Conservation (phyloP, 2,113 vertebrate genomes). For the Grantiella picta region DNA sequence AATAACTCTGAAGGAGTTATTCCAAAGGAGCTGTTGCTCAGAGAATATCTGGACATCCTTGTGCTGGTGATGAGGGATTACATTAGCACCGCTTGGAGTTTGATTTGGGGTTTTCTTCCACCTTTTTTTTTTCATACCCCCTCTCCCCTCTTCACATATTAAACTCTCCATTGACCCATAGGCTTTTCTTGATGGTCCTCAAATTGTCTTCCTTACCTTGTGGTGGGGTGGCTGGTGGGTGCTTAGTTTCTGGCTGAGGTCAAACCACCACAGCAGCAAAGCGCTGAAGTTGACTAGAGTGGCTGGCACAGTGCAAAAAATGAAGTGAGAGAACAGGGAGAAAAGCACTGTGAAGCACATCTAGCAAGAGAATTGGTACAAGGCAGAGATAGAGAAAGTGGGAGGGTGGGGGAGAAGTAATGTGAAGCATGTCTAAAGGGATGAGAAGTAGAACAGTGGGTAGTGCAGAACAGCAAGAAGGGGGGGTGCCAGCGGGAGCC, state of each 20-base stretch:
- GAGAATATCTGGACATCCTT: background rate
- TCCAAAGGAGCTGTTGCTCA: background rate
- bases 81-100: background rate
- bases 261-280: background rate
- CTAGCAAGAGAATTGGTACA: background rate
- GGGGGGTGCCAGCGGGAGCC: background rate
- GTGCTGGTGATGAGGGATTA: background rate
- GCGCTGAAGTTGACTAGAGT: background rate
- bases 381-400: background rate
- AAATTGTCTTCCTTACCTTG: background rate
- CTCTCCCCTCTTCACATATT: background rate
- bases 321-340: background rate
- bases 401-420: fast-evolving
- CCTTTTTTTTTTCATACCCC: fast-evolving
- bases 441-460: background rate
- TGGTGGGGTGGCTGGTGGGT: background rate
- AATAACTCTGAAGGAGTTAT: background rate
- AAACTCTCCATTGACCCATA: background rate
- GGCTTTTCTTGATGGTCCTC: background rate
- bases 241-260: background rate
- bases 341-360: background rate
- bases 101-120: background rate
- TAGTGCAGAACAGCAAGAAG: background rate
- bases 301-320: background rate
- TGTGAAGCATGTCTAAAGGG: background rate